phyloP scores from a whole-genome alignment of 2,888 invertebrate genomes.

The Diarsia brunnea region DNA sequence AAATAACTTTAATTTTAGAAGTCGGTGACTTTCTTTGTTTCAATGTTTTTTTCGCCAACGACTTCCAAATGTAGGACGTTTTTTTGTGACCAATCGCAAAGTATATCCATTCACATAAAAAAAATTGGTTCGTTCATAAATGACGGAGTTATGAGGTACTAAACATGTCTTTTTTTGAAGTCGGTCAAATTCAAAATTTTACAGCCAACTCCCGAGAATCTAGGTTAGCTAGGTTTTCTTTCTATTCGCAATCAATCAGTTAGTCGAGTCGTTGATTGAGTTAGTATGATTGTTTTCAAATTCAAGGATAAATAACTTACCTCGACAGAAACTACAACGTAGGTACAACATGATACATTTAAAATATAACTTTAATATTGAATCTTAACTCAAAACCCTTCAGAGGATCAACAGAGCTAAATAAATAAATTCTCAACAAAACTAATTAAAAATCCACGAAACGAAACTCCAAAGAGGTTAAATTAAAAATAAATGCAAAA shows the following conservation, averaged over 20 bases:
- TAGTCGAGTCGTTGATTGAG: no score
- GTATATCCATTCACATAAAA: no score
- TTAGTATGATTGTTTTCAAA: no score
- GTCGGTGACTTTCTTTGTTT: no score
- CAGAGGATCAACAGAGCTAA: background rate
- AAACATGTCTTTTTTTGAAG: background rate
- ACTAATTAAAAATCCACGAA: constrained; percentile 7
- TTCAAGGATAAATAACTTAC: background rate
- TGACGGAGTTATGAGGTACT: no score
- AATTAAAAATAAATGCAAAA: constrained; percentile 36
- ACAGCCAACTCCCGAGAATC: background rate
- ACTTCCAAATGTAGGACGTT: no score
- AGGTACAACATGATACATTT: background rate
- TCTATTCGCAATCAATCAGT: background rate
- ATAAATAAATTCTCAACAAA: background rate
- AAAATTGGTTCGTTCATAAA: no score
- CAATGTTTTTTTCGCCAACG: no score
- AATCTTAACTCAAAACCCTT: background rate
- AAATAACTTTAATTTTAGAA: no score
- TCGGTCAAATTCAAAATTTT: background rate
- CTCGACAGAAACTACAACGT: background rate
- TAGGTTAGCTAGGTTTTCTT: background rate
- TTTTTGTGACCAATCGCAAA: no score
- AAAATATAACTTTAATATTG: background rate
- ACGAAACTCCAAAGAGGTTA: constrained; percentile 31